phyloP scores from a whole-genome alignment of 92 coral and sea anemone species.

The Ricordea florida region DNA sequence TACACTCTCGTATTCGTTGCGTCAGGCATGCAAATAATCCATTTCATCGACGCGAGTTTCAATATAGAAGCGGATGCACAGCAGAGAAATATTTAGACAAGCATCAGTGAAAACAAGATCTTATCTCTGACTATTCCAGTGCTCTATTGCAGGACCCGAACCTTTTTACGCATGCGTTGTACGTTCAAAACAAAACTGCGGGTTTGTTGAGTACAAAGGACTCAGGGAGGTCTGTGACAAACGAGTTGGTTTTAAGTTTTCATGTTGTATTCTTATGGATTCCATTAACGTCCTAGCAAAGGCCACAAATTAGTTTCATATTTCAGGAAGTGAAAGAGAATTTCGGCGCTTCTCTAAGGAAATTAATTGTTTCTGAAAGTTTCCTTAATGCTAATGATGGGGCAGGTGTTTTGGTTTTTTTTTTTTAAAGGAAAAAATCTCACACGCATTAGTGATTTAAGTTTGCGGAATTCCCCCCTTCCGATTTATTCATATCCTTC shows the following conservation, averaged over 20 bases:
- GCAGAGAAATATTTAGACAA: conserved; percentile 33
- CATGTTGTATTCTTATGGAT: too few relatives aligned
- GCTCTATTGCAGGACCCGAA: background rate
- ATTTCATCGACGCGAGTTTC: conserved; percentile 46
- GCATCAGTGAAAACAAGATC: conserved; percentile 26
- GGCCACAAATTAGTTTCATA: conserved; percentile 26
- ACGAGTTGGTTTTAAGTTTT: too few relatives aligned
- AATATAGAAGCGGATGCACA: conserved; percentile 30
- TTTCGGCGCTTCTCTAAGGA: conserved; percentile 36
- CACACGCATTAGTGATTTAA: conserved; percentile 48
- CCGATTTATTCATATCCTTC: conserved; percentile 33
- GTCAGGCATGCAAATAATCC: conserved; percentile 65
- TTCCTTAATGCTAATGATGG: conserved; percentile 46
- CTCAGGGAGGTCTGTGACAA: too few relatives aligned
- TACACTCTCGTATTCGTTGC: conserved; percentile 52
- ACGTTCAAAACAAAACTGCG: background rate
- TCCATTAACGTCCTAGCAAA: background rate
- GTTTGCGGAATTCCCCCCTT: conserved; percentile 30
- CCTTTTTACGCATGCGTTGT: conserved; percentile 21
- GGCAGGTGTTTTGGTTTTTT: conserved; percentile 60
- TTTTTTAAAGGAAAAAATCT: conserved; percentile 52
- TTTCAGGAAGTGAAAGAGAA: conserved; percentile 61
- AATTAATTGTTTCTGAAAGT: conserved; percentile 45
- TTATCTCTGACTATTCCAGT: conserved; percentile 10
- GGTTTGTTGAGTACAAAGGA: too few relatives aligned